Evolutionary conservation across 2,113 vertebrate species (phyloP).

Genomic region (Dipodomys stephensi): DNA sequence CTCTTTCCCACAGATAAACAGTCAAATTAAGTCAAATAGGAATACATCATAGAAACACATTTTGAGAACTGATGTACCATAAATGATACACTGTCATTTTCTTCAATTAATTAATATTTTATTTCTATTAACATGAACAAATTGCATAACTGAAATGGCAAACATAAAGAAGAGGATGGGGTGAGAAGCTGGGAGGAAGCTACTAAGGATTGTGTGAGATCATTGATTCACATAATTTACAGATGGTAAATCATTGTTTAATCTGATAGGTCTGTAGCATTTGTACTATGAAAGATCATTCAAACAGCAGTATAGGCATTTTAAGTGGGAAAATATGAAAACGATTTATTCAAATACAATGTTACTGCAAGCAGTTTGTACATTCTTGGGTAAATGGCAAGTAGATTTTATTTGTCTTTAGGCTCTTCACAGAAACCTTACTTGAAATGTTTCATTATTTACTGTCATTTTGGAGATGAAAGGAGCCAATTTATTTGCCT

Average conservation of each 20-base stretch:
- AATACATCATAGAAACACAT: slow-evolving; percentile 51
- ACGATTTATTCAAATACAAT: slow-evolving; percentile 85
- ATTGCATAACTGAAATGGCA: slow-evolving; percentile 56
- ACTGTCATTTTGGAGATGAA: slow-evolving; percentile 86
- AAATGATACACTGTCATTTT: slow-evolving; percentile 47
- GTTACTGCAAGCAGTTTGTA: slow-evolving; percentile 80
- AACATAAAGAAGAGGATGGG: background rate
- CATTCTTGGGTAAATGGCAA: slow-evolving; percentile 83
- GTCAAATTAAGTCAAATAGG: slow-evolving; percentile 61
- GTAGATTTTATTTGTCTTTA: slow-evolving; percentile 82
- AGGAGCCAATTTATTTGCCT: slow-evolving; percentile 85
- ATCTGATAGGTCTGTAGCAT: slow-evolving; percentile 74
- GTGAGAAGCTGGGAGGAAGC: background rate
- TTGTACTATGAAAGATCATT: slow-evolving; percentile 81
- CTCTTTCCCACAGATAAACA: background rate
- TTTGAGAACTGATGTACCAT: background rate
- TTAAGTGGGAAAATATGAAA: slow-evolving; percentile 80
- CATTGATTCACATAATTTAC: slow-evolving; percentile 59
- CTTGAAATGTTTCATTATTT: slow-evolving; percentile 87
- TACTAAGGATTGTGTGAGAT: slow-evolving; percentile 68
- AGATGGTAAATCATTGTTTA: slow-evolving; percentile 82
- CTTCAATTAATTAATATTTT: slow-evolving; percentile 62
- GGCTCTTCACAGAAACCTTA: slow-evolving; percentile 79
- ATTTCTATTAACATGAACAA: slow-evolving; percentile 60
- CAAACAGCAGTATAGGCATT: slow-evolving; percentile 81